These are phyloP conservation scores for Thymelicus acteon DNA, from an alignment of 2,888 invertebrate genomes.

Conservation along the genomic window DNA sequence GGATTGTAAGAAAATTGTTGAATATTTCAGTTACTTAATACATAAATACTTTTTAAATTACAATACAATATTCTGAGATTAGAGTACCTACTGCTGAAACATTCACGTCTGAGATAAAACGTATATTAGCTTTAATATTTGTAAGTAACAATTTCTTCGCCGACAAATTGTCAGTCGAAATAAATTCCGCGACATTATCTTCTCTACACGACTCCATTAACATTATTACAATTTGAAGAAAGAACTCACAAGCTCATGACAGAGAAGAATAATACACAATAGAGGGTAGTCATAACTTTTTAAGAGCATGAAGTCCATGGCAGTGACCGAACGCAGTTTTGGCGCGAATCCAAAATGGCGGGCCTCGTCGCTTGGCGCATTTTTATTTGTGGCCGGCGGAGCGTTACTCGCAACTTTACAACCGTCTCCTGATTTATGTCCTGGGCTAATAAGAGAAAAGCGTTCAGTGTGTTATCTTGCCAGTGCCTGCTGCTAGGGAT, in stretches of 20 bases:
- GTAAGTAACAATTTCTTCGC: slow-evolving; percentile 4
- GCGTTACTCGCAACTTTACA: slow-evolving; percentile 46
- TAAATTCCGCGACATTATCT: slow-evolving; percentile 13
- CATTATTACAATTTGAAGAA: slow-evolving; percentile 30
- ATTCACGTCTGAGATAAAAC: background rate
- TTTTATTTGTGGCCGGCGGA: slow-evolving; percentile 45
- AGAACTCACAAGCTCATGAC: slow-evolving; percentile 28
- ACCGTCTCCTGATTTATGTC: slow-evolving; percentile 47
- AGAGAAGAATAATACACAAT: slow-evolving; percentile 34
- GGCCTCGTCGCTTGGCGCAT: slow-evolving; percentile 33
- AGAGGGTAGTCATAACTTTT: slow-evolving; percentile 37
- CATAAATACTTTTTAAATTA: background rate
- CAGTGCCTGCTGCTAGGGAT: slow-evolving; percentile 17
- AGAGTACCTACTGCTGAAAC: background rate
- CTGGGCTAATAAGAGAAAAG: slow-evolving; percentile 42
- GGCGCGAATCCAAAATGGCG: slow-evolving; percentile 42
- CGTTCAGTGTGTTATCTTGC: slow-evolving; percentile 38
- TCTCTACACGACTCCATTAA: slow-evolving; percentile 28
- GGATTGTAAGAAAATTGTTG: background rate
- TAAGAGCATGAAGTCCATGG: slow-evolving; percentile 36
- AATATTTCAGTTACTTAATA: background rate
- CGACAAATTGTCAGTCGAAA: slow-evolving; percentile 7
- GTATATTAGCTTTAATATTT: slow-evolving; percentile 7
- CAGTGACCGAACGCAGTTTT: slow-evolving; percentile 37
- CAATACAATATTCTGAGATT: background rate